phyloP scores from a whole-genome alignment of 2,113 vertebrate species.

The Antechinus stuartii region DNA sequence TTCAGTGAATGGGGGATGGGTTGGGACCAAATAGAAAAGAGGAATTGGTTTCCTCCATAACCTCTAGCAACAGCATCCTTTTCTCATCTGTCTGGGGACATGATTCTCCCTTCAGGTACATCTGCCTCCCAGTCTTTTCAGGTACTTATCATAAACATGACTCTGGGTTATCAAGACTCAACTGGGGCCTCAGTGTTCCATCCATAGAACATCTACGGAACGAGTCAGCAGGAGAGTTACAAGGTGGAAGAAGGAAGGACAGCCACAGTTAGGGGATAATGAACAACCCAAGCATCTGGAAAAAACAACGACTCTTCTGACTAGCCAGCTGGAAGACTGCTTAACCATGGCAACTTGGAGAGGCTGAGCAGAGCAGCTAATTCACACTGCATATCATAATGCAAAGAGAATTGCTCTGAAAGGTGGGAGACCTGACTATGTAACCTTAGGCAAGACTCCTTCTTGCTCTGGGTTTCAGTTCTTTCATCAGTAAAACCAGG shows the following conservation, averaged over 20 bases:
- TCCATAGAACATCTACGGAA: not conserved
- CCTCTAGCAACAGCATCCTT: not conserved
- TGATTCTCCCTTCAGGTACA: not conserved
- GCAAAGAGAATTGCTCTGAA: not conserved
- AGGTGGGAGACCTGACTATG: not conserved
- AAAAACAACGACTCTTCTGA: not conserved
- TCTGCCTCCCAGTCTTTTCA: not conserved
- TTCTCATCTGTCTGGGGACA: not conserved
- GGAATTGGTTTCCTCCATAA: not conserved
- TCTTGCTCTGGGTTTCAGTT: not conserved
- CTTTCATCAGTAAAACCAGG: not conserved
- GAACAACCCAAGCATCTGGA: not conserved
- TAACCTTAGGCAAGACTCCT: not conserved
- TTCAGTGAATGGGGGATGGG: not conserved
- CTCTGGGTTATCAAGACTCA: not conserved
- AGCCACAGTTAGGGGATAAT: not conserved
- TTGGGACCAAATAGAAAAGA: not conserved
- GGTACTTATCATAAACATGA: not conserved
- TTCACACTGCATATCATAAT: not conserved
- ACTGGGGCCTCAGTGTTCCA: not conserved
- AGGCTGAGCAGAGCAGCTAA: not conserved
- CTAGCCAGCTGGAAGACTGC: not conserved
- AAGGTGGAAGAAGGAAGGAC: not conserved
- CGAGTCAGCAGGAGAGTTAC: not conserved
- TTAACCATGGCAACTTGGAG: slow-evolving; percentile 6